These are phyloP conservation scores for Solenopsis invicta DNA, from an alignment of 1,140 invertebrate species.

Conservation along the genomic window DNA sequence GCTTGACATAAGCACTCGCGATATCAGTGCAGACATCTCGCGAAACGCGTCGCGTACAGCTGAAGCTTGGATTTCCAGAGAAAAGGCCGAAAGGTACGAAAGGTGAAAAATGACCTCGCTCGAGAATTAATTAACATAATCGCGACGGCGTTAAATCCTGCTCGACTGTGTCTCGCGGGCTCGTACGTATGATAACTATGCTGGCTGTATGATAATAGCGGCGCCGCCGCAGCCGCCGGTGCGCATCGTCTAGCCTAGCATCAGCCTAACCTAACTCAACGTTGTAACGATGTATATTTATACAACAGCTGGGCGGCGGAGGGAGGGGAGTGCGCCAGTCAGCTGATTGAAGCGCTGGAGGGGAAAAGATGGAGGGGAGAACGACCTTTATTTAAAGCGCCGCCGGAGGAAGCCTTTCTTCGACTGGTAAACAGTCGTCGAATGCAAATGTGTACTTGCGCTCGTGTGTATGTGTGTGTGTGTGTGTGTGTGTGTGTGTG, in stretches of 20 bases:
- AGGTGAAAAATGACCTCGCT: slow-evolving; percentile 20
- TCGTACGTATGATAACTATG: slow-evolving; percentile 35
- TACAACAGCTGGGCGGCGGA: slow-evolving; percentile 79
- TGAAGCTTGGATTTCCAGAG: neutral
- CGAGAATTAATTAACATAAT: slow-evolving; percentile 34
- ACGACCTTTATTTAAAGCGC: slow-evolving; percentile 84
- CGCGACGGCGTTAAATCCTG: neutral
- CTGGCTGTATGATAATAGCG: slow-evolving; percentile 67
- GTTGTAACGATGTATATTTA: slow-evolving; percentile 84
- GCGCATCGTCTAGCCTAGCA: slow-evolving; percentile 79
- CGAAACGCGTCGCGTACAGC: neutral
- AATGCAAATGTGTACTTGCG: slow-evolving; percentile 72
- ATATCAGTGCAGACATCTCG: neutral
- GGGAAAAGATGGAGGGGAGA: slow-evolving; percentile 80
- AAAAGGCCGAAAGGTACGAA: neutral
- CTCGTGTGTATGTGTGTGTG: slow-evolving; percentile 14
- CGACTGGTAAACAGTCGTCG: slow-evolving; percentile 76
- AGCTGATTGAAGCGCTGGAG: slow-evolving; percentile 83
- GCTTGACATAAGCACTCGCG: neutral
- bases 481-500: slow-evolving; percentile 23
- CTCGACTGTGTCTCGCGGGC: neutral
- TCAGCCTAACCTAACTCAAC: slow-evolving; percentile 80
- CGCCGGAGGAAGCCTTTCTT: slow-evolving; percentile 80
- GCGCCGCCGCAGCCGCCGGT: slow-evolving; percentile 41
- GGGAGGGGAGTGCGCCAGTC: slow-evolving; percentile 77